A percentile compares a stretch with the other conserved stretches of the same genome.
These are phyloP conservation scores for Melanotaenia parkinsoni DNA, from an alignment of 2,797 vertebrate genomes.

Conservation along the genomic window DNA sequence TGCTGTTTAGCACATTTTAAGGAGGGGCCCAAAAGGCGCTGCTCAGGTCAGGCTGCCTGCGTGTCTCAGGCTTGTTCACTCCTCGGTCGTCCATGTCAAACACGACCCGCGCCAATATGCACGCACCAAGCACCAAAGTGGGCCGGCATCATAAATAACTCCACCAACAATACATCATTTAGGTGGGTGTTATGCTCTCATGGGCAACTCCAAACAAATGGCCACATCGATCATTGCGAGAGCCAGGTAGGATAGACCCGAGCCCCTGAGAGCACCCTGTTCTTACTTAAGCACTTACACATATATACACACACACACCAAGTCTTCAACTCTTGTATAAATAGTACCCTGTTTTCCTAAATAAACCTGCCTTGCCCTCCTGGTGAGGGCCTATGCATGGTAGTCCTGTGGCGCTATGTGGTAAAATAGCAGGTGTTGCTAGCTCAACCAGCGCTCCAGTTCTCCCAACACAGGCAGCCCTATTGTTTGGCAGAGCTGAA, in stretches of 20 bases:
- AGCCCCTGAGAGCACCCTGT: slow-evolving; percentile 60
- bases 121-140: slow-evolving; percentile 68
- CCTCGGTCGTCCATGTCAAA: slow-evolving; percentile 81
- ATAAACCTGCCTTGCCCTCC: slow-evolving; percentile 58
- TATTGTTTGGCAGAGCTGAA: slow-evolving; percentile 75
- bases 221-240: slow-evolving; percentile 81
- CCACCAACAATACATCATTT: slow-evolving; percentile 81
- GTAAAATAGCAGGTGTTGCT: slow-evolving; percentile 71
- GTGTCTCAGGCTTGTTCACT: slow-evolving; percentile 79
- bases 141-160: slow-evolving; percentile 83
- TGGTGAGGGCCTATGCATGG: slow-evolving; percentile 40
- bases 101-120: slow-evolving; percentile 75
- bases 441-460: slow-evolving; percentile 55
- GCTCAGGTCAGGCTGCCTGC: slow-evolving; percentile 70
- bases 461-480: slow-evolving; percentile 57
- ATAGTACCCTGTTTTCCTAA: slow-evolving; percentile 68
- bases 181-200: slow-evolving; percentile 80
- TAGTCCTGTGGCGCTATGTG: slow-evolving; percentile 74
- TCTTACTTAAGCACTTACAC: slow-evolving; percentile 61
- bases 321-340: slow-evolving; percentile 65
- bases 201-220: slow-evolving; percentile 85
- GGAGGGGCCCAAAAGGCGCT: slow-evolving; percentile 65
- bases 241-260: slow-evolving; percentile 63
- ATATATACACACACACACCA: slow-evolving; percentile 40
- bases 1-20: slow-evolving; percentile 65